Evolutionary conservation across 1,140 invertebrate genomes (phyloP), one percentile per base, ranked within the genome.

Genomic region (Sminthurides bifidus): DNA sequence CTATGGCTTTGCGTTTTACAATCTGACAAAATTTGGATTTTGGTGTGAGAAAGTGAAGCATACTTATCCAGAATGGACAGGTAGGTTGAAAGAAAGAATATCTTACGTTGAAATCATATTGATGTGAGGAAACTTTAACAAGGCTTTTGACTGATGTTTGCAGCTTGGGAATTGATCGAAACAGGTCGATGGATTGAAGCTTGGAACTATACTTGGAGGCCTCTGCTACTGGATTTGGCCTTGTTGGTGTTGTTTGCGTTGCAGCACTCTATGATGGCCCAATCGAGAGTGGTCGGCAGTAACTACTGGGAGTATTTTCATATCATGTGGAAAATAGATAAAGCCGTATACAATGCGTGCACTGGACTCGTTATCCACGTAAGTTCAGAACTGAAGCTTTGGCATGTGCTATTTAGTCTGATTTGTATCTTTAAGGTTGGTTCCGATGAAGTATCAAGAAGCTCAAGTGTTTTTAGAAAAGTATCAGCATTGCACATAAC

Each of bases 291-390:
- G 3, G 27, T 27, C 3, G 41, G 19, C 5, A 54, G 57, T 8
- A 21, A 17, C 12, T 43, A 51, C 29, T 59, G 58, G 52, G 30
- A 54, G 2, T 33, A 30, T 17, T 3, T 63, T 26, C 54, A 56
- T 49, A 27, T 57, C 31, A 12, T 43, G 2, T 60, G 38, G 43
- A 43, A 58, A 55, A 38, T 63, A 50, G 54, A 59, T 23, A 56
- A 54, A 30, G 19, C 54, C 2, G 31, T 63, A 26, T 63, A 63
- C 35, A 63, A 49, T 37, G 0, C 54, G 6, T 24, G 49, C n/a
- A 63, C 60, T 23, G 60, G 24, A 4, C 0, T 59, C 8, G 38
- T 38, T 17, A 40, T 63, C 14, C 48, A 59, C 35, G 60, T 59
- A 49, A 49, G 19, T 49, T 21, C 15, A 44, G 10, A 35, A 23